phyloP scores from a whole-genome alignment of 2,888 invertebrate species.

The Ametastegia equiseti region DNA sequence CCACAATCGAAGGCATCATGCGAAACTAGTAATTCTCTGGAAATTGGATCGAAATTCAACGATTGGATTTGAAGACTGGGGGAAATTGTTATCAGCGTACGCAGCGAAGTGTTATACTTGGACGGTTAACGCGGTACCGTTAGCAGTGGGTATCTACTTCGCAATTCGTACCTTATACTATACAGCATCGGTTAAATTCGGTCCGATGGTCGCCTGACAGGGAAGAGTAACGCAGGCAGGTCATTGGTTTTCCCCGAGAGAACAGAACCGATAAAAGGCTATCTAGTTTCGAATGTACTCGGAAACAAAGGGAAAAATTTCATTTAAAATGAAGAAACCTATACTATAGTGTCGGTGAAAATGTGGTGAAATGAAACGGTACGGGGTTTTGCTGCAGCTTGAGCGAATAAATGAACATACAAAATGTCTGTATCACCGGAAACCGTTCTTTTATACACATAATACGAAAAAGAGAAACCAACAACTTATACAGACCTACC shows the following conservation, averaged over 20 bases:
- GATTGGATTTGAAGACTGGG: slow-evolving; percentile 39
- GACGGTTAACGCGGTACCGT: slow-evolving; percentile 28
- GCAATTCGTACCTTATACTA: slow-evolving; percentile 7
- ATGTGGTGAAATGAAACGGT: slow-evolving; percentile 18
- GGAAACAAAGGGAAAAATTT: slow-evolving; percentile 40
- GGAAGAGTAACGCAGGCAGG: not conserved
- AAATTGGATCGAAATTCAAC: slow-evolving; percentile 39
- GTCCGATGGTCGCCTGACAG: slow-evolving; percentile 24
- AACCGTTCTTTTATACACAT: not conserved
- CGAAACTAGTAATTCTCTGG: slow-evolving; percentile 22
- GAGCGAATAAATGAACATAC: slow-evolving; percentile 6
- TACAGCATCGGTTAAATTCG: slow-evolving; percentile 20
- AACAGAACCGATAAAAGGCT: slow-evolving; percentile 17
- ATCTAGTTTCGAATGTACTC: slow-evolving; percentile 30
- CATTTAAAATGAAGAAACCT: slow-evolving; percentile 18
- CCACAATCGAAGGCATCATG: not conserved
- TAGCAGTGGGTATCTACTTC: not conserved
- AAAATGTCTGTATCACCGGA: not conserved
- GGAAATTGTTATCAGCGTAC: slow-evolving; percentile 44
- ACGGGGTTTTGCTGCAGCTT: not conserved
- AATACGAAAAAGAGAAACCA: no score
- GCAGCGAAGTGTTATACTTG: slow-evolving; percentile 44
- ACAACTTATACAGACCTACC: no score
- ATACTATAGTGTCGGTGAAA: not conserved
- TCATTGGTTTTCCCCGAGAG: slow-evolving; percentile 24